A percentile compares a stretch with the other conserved stretches of the same genome.
Conservation (phyloP, 2,797 vertebrate species). For the Bovichtus variegatus region DNA sequence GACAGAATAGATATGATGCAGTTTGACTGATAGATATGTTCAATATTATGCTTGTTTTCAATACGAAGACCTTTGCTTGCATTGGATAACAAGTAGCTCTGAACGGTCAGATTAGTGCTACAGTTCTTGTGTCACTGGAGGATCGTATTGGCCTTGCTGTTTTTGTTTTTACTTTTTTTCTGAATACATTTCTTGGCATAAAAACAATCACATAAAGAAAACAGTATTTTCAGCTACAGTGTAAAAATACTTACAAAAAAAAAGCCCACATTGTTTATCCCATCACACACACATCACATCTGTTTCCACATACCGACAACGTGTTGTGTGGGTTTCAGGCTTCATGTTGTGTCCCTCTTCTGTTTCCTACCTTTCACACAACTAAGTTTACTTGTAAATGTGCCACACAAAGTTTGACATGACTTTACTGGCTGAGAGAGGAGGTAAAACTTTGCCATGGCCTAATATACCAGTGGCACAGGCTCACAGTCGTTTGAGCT, state of each 20-base stretch:
- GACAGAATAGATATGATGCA: neutral
- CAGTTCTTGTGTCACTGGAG: neutral
- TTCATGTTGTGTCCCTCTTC: slow-evolving; percentile 15
- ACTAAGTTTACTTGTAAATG: slow-evolving; percentile 33
- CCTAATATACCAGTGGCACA: slow-evolving; percentile 56
- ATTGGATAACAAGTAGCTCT: neutral
- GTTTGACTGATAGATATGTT: slow-evolving; percentile 15
- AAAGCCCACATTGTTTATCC: slow-evolving; percentile 21
- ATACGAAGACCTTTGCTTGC: neutral
- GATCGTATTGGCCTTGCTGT: neutral
- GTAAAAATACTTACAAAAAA: slow-evolving; percentile 6
- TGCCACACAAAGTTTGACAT: slow-evolving; percentile 65
- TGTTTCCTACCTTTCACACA: slow-evolving; percentile 22
- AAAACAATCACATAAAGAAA: slow-evolving; percentile 11
- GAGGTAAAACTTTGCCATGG: slow-evolving; percentile 61
- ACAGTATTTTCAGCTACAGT: neutral
- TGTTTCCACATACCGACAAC: slow-evolving; percentile 1
- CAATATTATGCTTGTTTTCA: neutral
- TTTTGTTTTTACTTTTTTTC: neutral
- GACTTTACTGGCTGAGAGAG: slow-evolving; percentile 62
- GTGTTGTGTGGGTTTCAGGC: slow-evolving; percentile 25
- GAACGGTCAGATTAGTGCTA: slow-evolving; percentile 7
- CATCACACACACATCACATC: slow-evolving; percentile 8
- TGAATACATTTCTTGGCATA: neutral
- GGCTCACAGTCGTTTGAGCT: slow-evolving; percentile 57